Conservation (phyloP, 2,797 vertebrate species). For the Emydoidea blandingii region DNA sequence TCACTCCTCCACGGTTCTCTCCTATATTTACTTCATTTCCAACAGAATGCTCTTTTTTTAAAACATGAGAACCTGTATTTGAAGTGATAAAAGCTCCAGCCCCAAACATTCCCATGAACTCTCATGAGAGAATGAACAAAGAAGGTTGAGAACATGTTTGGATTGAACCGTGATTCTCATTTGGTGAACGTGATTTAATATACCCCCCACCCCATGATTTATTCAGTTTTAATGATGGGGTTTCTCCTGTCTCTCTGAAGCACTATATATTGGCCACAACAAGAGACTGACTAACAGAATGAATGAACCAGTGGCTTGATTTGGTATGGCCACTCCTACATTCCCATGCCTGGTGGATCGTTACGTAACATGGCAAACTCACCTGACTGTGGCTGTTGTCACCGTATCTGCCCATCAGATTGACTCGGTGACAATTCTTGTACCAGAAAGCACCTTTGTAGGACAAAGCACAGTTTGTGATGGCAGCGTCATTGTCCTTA, state of each 20-base stretch:
- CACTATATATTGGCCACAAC: neutral
- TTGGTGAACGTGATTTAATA: neutral
- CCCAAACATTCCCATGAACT: neutral
- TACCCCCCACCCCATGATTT: fast-evolving
- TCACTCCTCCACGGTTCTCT: neutral
- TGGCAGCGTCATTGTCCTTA: slow-evolving; percentile 95
- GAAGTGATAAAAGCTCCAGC: neutral
- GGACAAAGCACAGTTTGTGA: slow-evolving; percentile 97
- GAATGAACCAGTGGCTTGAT: neutral
- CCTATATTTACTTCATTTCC: neutral
- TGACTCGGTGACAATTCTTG: slow-evolving; percentile 97
- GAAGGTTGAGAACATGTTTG: neutral
- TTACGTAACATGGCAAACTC: slow-evolving; percentile 10
- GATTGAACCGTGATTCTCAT: neutral
- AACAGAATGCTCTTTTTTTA: neutral
- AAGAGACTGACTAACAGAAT: neutral
- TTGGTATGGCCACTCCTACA: neutral
- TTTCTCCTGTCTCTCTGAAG: neutral
- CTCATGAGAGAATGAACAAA: neutral
- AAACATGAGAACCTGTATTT: neutral
- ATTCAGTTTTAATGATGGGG: neutral
- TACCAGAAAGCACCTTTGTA: slow-evolving; percentile 99
- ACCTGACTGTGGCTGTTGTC: slow-evolving; percentile 98
- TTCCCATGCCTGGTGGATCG: fast-evolving
- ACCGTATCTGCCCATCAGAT: slow-evolving; percentile 95